Evolutionary conservation across 2,797 vertebrate genomes (phyloP).

Genomic region (Argyrosomus regius): DNA sequence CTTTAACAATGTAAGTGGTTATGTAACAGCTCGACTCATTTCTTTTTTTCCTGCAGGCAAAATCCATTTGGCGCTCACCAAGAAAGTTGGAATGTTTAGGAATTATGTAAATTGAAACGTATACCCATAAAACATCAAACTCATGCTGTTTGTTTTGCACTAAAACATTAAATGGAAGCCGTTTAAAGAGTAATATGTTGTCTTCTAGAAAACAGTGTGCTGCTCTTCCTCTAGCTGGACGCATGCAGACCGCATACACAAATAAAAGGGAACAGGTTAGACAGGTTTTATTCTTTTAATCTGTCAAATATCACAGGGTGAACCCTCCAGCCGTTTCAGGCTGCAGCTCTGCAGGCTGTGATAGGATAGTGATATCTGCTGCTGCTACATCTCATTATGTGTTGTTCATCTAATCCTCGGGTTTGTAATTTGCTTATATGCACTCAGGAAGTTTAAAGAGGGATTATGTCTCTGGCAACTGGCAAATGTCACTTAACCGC

Average conservation of each 20-base stretch:
- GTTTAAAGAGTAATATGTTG: background rate
- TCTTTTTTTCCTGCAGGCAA: conserved; percentile 46
- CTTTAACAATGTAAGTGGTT: conserved; percentile 72
- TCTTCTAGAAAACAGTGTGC: background rate
- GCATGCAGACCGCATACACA: conserved; percentile 12
- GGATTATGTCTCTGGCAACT: conserved; percentile 79
- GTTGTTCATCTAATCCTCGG: conserved; percentile 75
- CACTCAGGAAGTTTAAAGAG: conserved; percentile 79
- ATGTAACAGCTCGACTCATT: conserved; percentile 62
- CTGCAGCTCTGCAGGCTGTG: conserved; percentile 26
- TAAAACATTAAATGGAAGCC: conserved; percentile 8
- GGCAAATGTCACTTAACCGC: conserved; percentile 75
- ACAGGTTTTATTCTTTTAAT: conserved; percentile 48
- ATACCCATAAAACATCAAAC: conserved; percentile 18
- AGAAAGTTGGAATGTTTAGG: conserved; percentile 50
- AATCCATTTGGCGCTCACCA: conserved; percentile 53
- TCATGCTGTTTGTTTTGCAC: conserved; percentile 13
- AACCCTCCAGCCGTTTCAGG: conserved; percentile 2
- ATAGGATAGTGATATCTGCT: conserved; percentile 64
- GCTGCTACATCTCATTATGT: conserved; percentile 74
- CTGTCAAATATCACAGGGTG: conserved; percentile 49
- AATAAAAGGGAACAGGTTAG: conserved; percentile 27
- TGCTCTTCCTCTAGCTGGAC: conserved; percentile 8
- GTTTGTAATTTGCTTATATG: conserved; percentile 82
- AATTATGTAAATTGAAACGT: conserved; percentile 47